Conservation (phyloP, 2,797 vertebrate genomes). For the Argyrosomus regius region DNA sequence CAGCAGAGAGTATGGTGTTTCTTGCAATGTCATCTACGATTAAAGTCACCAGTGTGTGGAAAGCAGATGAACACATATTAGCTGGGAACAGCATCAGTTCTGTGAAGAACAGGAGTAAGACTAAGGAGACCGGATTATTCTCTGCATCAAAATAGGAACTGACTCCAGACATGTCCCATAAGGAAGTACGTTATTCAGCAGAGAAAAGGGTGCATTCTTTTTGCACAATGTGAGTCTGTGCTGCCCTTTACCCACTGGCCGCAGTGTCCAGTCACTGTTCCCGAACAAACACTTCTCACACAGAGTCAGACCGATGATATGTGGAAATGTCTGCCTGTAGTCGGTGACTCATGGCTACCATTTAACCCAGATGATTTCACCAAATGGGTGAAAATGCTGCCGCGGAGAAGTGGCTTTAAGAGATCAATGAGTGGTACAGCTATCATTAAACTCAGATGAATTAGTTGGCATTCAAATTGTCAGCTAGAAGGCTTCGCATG, state of each 20-base stretch:
- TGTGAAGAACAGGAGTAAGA: not conserved
- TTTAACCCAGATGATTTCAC: constrained; percentile 60
- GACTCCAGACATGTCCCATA: constrained; percentile 15
- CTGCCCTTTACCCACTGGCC: constrained; percentile 28
- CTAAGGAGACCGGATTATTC: not conserved
- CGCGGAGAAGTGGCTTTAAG: not conserved
- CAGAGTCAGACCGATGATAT: constrained; percentile 55
- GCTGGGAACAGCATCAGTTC: not conserved
- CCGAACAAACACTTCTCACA: constrained; percentile 60
- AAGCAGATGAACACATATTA: constrained; percentile 15
- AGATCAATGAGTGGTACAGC: not conserved
- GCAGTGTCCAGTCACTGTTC: constrained; percentile 52
- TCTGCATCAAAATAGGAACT: not conserved
- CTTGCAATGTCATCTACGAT: constrained; percentile 40
- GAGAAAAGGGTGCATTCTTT: constrained; percentile 58
- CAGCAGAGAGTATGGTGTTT: constrained; percentile 37
- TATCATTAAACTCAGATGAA: not conserved
- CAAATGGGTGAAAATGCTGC: constrained; percentile 36
- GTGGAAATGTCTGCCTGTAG: constrained; percentile 79
- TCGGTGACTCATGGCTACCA: constrained; percentile 68
- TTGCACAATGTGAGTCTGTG: constrained; percentile 72
- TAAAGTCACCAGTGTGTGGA: constrained; percentile 9
- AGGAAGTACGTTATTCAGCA: constrained; percentile 15
- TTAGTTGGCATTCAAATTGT: not conserved
- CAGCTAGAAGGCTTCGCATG: not conserved